These are phyloP conservation scores for Tetrapedia diversipes DNA, from an alignment of 2,888 invertebrate species.

Conservation along the genomic window DNA sequence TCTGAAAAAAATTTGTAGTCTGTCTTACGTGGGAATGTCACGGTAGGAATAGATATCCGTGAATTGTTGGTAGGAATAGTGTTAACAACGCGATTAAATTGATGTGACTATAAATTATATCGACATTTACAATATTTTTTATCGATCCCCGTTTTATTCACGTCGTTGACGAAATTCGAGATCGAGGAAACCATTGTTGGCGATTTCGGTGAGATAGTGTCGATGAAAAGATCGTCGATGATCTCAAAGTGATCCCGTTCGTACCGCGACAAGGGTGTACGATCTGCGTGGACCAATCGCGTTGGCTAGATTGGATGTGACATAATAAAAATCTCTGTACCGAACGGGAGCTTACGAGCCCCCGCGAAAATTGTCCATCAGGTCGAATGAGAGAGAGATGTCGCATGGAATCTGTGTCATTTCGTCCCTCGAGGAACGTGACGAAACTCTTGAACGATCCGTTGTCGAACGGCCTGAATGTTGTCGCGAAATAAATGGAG, in stretches of 20 bases:
- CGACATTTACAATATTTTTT: no score
- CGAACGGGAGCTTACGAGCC: slow-evolving; percentile 58
- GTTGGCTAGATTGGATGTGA: slow-evolving; percentile 71
- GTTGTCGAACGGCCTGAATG: neutral
- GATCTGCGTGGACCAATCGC: slow-evolving; percentile 61
- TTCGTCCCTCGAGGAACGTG: slow-evolving; percentile 47
- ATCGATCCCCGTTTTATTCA: no score
- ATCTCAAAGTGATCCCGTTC: slow-evolving; percentile 47
- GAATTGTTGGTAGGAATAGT: no score
- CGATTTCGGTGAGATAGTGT: no score
- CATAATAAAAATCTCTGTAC: slow-evolving; percentile 72
- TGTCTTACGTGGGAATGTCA: no score
- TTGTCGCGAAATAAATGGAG: slow-evolving; percentile 3
- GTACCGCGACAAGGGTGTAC: slow-evolving; percentile 20
- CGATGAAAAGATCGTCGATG: no score
- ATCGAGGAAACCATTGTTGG: no score
- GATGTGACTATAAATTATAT: no score
- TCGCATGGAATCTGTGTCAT: slow-evolving; percentile 51
- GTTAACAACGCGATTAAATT: no score
- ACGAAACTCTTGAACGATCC: slow-evolving; percentile 45
- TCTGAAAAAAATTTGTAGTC: no score
- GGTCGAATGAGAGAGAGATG: slow-evolving; percentile 62
- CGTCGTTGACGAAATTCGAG: no score
- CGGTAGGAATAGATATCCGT: no score
- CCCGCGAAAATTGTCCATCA: slow-evolving; percentile 66